Base-by-base conservation (phyloP, 1,140 invertebrate species). In the Bilobella aurantiaca region DNA sequence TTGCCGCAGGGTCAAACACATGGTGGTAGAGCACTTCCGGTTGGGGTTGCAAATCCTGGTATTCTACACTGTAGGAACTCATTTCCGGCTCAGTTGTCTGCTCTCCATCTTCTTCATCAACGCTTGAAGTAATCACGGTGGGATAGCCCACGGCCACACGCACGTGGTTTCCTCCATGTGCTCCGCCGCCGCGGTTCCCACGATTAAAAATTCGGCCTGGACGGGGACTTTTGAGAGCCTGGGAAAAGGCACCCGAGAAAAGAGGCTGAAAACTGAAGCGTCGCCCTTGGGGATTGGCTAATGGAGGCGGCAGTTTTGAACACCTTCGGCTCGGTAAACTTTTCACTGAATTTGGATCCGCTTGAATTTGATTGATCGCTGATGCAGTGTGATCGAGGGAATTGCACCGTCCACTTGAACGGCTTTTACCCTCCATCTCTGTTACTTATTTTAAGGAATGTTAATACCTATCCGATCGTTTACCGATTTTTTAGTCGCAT, bases 21-120 rank as follows among this genome's bases (percentile, higher is more conserved):
- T 61, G 23, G 23, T 61, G 59, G 32, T 61, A 61, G 12, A 42
- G 29, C 32, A 61, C 59, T 61, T 61, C 30, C n/a, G 59, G 59
- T 23, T 37, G 23, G 32, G 34, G 5, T 18, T 8, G 23, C 3
- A 37, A 3, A 18, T 34, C 31, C 3, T 32, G 59, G 34, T 61
- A 32, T 23, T 59, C 58, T 3, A 59, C 30, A 59, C 27, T 59
- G 16, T 28, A 28, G 14, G 5, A 14, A 59, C 27, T 59, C 5
- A 16, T 21, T 16, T 31, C 57, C 12, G 25, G 57, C 2, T 58
- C 49, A 5, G 5, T 5, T 56, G 23, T 8, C 53, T 49, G n/a
- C n/a, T n/a, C 61, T 34, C 28, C 62, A 2, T 59, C 63, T n/a
- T 65, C 63, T 28, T 57, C 56, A 46, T 61, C 64, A 32, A 49